Evolutionary conservation across 2,888 invertebrate species (phyloP), one percentile per base, ranked within the genome.

Genomic region (Sericinus montela): DNA sequence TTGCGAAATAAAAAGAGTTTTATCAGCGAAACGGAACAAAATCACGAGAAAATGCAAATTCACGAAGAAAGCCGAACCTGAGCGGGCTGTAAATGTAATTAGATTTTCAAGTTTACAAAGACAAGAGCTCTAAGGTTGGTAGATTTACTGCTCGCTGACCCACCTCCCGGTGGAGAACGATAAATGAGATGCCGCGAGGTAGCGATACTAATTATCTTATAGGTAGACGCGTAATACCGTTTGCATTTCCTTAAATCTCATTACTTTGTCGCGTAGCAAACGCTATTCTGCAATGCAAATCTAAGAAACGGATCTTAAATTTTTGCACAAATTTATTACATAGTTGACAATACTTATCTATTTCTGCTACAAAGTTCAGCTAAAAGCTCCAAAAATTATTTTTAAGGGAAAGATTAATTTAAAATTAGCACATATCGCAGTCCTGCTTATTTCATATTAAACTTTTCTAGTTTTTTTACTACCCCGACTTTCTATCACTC

Each of bases 71-170:
- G 72, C 72, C 72, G 75, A 79, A 82, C 77, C 83, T 80, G 76
- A 80, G 75, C 80, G 72, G 74, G 75, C 77, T 83, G 85, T 85
- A 84, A 86, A 86, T 85, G 86, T 86, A 88, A 87, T 87, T 86
- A 88, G 84, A 86, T 87, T 86, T 86, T 80, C 80, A 77, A 86
- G 82, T 85, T 85, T 85, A 83, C 85, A 83, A 86, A 86, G 85
- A 86, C 85, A 82, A 79, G 82, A 77, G 76, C 75, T 76, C 81
- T 84, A 84, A 84, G 85, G 84, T 86, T 79, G 77, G 79, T 80
- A 85, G 84, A 87, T 87, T 87, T 87, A 88, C 79, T 82, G 84
- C 81, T 69, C 69, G 80, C 86, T 85, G 85, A 86, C 87, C 86
- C 77, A 75, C 76, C 83, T 79, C 86, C 84, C 83, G 54, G 68